phyloP scores from a whole-genome alignment of 2,888 invertebrate genomes.

The Lissonota sp. region DNA sequence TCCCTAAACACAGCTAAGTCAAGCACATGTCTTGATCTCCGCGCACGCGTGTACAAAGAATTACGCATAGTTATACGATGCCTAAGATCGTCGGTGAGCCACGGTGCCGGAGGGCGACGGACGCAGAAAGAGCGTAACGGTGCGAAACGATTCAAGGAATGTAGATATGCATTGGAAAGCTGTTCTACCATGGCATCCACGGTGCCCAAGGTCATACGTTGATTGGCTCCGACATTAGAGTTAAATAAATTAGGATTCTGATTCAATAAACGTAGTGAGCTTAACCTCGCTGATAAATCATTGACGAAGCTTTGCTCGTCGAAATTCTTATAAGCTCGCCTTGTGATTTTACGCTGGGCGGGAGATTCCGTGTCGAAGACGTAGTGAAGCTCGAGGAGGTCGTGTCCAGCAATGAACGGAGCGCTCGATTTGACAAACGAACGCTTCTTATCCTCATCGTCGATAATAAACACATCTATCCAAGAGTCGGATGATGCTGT shows the following conservation, averaged over 20 bases:
- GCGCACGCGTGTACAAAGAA: not conserved
- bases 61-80: not conserved
- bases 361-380: not conserved
- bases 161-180: too few relatives aligned
- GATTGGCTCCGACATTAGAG: too few relatives aligned
- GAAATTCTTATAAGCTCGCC: not conserved
- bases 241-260: too few relatives aligned
- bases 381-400: constrained; percentile 11
- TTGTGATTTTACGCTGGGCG: not conserved
- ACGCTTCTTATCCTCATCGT: not conserved
- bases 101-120: not conserved
- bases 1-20: not conserved
- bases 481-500: not conserved
- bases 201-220: too few relatives aligned
- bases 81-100: not conserved
- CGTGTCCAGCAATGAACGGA: constrained; percentile 39
- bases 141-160: not conserved
- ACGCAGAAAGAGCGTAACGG: not conserved
- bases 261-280: too few relatives aligned
- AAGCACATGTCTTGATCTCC: not conserved
- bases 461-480: constrained; percentile 7
- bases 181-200: too few relatives aligned
- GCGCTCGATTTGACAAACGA: constrained; percentile 5
- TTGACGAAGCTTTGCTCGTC: not conserved
- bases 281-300: too few relatives aligned